phyloP scores from a whole-genome alignment of 2,888 invertebrate genomes.

The Hofmannophila pseudospretella region DNA sequence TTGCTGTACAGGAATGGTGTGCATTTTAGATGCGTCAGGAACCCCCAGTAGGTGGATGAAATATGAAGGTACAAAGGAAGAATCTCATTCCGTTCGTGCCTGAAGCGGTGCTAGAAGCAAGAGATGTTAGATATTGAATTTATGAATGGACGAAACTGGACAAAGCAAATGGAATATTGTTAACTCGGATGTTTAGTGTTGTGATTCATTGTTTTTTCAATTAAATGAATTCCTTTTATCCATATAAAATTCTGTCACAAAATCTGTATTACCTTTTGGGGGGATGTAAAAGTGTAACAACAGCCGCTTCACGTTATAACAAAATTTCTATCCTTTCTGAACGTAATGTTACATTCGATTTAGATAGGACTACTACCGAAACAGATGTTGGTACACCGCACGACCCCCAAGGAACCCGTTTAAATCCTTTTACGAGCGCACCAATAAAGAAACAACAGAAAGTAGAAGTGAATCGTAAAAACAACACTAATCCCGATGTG shows the following conservation, averaged over 20 bases:
- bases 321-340: too few relatives aligned
- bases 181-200: background rate
- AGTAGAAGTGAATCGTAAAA: constrained; percentile 66
- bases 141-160: constrained; percentile 30
- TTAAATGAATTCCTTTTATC: too few relatives aligned
- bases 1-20: constrained; percentile 20
- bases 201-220: too few relatives aligned
- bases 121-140: constrained; percentile 39
- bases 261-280: too few relatives aligned
- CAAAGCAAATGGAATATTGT: constrained; percentile 22
- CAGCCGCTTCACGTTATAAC: too few relatives aligned
- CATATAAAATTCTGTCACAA: too few relatives aligned
- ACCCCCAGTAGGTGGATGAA: constrained; percentile 50
- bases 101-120: constrained; percentile 37
- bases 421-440: constrained; percentile 41
- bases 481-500: constrained; percentile 66
- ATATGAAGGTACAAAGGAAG: constrained; percentile 63
- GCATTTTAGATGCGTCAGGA: constrained; percentile 38
- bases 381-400: constrained; percentile 14
- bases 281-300: too few relatives aligned
- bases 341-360: constrained; percentile 13
- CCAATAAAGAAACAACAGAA: constrained; percentile 56
- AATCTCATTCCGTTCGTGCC: constrained; percentile 55
- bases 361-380: constrained; percentile 18
- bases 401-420: constrained; percentile 28